Percentiles rank a stretch among this genome's conserved stretches.
Evolutionary conservation across 2,113 vertebrate species (phyloP).

Genomic region (Dipodomys merriami): DNA sequence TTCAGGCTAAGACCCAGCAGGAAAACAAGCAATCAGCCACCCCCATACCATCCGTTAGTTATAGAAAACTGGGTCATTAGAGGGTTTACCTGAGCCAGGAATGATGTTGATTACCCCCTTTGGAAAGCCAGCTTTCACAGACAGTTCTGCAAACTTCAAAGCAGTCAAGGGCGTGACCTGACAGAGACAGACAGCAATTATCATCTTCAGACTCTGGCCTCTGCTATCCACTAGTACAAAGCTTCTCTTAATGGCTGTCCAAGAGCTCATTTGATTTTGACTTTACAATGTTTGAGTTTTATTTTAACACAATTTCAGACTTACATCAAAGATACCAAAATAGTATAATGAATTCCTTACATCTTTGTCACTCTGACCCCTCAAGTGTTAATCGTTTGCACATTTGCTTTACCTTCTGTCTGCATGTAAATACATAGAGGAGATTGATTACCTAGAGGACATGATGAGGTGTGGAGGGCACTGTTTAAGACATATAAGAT

Average conservation of each 20-base stretch:
- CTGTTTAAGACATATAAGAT: neutral
- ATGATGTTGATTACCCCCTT: conserved; percentile 91
- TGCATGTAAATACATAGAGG: neutral
- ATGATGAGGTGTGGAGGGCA: neutral
- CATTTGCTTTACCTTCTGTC: neutral
- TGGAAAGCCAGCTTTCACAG: conserved; percentile 88
- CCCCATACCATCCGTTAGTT: neutral
- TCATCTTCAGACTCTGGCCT: neutral
- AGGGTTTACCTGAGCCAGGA: conserved; percentile 89
- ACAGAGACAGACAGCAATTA: neutral
- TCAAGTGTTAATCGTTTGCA: neutral
- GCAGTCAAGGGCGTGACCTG: conserved; percentile 92
- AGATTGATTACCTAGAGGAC: too few species aligned
- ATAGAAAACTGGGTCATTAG: neutral
- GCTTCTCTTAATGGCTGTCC: neutral
- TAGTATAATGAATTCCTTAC: neutral
- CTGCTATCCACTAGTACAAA: neutral
- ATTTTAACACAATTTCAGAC: neutral
- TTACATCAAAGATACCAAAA: neutral
- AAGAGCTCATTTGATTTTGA: neutral
- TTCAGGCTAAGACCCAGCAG: neutral
- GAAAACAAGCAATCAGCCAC: neutral
- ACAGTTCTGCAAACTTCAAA: conserved; percentile 91
- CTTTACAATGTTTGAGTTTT: neutral
- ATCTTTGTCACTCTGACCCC: neutral